Conservation (phyloP, 2,888 invertebrate genomes). For the Dryadula phaetusa region DNA sequence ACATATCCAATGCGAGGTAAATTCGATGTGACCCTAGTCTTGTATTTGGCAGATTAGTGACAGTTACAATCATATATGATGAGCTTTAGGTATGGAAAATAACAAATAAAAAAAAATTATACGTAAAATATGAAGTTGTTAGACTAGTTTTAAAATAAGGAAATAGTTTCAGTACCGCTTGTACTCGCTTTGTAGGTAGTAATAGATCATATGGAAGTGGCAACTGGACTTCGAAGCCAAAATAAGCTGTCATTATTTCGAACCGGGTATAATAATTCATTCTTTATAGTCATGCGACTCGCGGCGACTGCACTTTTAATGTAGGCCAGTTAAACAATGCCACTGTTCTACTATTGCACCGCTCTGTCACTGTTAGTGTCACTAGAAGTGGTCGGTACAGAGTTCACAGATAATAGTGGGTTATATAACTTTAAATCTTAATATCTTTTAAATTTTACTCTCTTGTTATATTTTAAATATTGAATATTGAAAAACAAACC, state of each 20-base stretch:
- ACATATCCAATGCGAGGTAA: neutral
- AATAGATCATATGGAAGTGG: neutral
- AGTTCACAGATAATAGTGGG: too few species aligned
- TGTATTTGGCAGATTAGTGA: neutral
- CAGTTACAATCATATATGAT: neutral
- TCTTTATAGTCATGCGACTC: neutral
- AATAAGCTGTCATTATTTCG: neutral
- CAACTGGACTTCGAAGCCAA: neutral
- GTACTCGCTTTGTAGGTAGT: neutral
- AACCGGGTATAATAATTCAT: slow-evolving; percentile 3
- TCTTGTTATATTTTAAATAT: too few species aligned
- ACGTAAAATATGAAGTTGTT: neutral
- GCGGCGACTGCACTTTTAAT: slow-evolving; percentile 35
- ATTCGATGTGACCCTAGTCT: neutral
- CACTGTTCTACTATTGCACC: neutral
- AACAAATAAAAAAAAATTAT: neutral
- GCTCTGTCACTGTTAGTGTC: neutral
- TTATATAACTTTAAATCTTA: too few species aligned
- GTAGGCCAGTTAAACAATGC: slow-evolving; percentile 30
- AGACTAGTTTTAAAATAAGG: neutral
- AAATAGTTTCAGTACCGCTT: neutral
- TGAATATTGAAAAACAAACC: too few species aligned
- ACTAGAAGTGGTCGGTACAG: neutral
- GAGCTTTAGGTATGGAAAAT: neutral
- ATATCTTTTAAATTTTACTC: too few species aligned